Percentiles rank a stretch among this genome's conserved stretches.
Evolutionary conservation across 2,888 invertebrate species (phyloP).

Genomic region (Pilophorus perplexus): DNA sequence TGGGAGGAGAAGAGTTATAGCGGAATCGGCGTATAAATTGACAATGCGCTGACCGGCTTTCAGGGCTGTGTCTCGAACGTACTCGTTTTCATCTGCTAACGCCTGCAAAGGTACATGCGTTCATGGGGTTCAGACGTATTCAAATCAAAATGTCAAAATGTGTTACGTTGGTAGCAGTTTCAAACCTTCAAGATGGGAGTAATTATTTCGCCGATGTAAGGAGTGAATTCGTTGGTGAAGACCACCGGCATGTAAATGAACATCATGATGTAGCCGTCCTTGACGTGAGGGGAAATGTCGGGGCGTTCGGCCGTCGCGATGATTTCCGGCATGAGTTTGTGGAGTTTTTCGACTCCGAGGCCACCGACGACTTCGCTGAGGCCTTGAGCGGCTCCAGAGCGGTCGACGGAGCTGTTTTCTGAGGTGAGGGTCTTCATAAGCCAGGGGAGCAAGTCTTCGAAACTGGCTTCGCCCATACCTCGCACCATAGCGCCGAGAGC

Average conservation of each 20-base stretch:
- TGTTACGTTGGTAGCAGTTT: too few relatives aligned
- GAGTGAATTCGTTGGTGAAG: slow-evolving; percentile 91
- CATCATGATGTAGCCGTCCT: slow-evolving; percentile 99
- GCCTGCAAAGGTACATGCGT: slow-evolving; percentile 61
- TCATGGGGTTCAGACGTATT: too few relatives aligned
- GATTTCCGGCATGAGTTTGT: slow-evolving; percentile 96
- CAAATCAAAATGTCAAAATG: too few relatives aligned
- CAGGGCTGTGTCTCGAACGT: slow-evolving; percentile 94
- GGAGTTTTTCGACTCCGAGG: slow-evolving; percentile 89
- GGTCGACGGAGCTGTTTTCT: slow-evolving; percentile 90
- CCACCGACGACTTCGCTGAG: slow-evolving; percentile 97
- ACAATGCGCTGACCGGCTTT: slow-evolving; percentile 94
- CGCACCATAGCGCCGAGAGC: slow-evolving; percentile 97
- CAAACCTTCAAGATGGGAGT: slow-evolving; percentile 86
- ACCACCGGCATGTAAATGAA: slow-evolving; percentile 99
- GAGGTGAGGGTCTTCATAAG: slow-evolving; percentile 96
- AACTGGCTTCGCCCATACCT: slow-evolving; percentile 94
- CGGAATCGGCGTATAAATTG: slow-evolving; percentile 91
- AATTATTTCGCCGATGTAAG: slow-evolving; percentile 94
- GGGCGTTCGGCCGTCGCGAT: slow-evolving; percentile 89
- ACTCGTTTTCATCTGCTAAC: slow-evolving; percentile 97
- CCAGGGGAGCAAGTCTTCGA: slow-evolving; percentile 96
- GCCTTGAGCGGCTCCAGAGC: slow-evolving; percentile 94
- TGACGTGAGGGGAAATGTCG: slow-evolving; percentile 93
- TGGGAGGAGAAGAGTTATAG: slow-evolving; percentile 86